Percentiles rank a stretch among this genome's conserved stretches.
These are phyloP conservation scores for Helobdella robusta DNA, from an alignment of 2,888 invertebrate genomes.

Conservation along the genomic window DNA sequence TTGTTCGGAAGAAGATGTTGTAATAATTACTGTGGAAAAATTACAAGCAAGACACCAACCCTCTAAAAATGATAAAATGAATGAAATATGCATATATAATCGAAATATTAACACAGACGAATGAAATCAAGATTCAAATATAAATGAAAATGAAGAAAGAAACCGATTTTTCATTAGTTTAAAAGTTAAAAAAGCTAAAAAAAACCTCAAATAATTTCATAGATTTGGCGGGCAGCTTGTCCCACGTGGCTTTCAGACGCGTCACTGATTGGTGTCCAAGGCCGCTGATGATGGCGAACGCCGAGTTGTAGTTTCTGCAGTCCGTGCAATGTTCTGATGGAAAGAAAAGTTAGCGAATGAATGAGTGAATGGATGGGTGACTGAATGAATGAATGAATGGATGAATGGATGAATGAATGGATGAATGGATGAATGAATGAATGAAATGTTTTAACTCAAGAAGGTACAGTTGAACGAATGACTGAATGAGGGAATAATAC, in stretches of 20 bases:
- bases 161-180: too few species aligned
- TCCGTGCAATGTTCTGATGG: conserved; percentile 14
- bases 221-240: conserved; percentile 90
- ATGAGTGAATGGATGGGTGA: too few species aligned
- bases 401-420: too few species aligned
- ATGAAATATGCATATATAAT: too few species aligned
- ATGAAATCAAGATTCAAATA: background rate
- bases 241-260: conserved; percentile 85
- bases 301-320: conserved; percentile 20
- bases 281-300: conserved; percentile 70
- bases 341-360: too few species aligned
- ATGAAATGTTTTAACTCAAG: too few species aligned
- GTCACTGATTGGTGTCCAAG: conserved; percentile 90
- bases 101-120: too few species aligned
- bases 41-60: too few species aligned
- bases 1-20: too few species aligned
- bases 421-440: background rate
- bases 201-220: conserved; percentile 65
- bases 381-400: too few species aligned
- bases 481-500: background rate
- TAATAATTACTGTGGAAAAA: too few species aligned
- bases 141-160: background rate
- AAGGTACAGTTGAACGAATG: background rate
- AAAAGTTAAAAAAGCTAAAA: background rate
- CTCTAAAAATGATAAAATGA: too few species aligned